Evolutionary conservation across 2,113 vertebrate species (phyloP).

Genomic region (Orientallactaga bullata): DNA sequence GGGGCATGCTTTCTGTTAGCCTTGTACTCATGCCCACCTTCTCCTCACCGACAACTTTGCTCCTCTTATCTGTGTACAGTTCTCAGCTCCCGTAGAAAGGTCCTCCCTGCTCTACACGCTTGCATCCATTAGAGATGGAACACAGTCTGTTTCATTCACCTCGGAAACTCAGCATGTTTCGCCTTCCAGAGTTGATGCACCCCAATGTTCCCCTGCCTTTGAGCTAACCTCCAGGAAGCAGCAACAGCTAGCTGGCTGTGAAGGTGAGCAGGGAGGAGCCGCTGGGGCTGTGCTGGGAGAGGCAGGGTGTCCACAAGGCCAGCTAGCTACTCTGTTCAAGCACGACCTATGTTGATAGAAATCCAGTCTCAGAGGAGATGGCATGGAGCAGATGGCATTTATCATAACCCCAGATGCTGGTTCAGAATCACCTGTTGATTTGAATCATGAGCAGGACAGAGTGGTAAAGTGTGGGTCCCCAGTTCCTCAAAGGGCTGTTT

Average conservation of each 20-base stretch:
- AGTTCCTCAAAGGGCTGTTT: too few relatives aligned
- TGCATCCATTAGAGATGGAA: neutral
- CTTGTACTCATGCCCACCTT: neutral
- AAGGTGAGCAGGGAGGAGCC: neutral
- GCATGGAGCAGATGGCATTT: neutral
- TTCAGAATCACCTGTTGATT: neutral
- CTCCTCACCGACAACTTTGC: neutral
- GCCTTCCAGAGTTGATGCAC: neutral
- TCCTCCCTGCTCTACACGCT: neutral
- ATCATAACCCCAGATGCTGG: rapidly evolving
- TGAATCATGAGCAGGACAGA: too few relatives aligned
- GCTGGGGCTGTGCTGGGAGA: neutral
- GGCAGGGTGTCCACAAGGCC: neutral
- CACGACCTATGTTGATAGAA: neutral
- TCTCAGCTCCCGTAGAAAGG: neutral
- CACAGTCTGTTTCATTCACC: neutral
- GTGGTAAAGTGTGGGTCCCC: too few relatives aligned
- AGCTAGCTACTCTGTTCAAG: neutral
- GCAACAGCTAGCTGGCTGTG: rapidly evolving
- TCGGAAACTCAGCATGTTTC: too few relatives aligned
- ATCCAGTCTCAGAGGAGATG: neutral
- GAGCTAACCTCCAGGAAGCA: neutral
- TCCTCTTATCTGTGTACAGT: neutral
- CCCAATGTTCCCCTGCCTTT: neutral
- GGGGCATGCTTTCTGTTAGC: rapidly evolving